Base-by-base conservation (phyloP, 2,113 vertebrate species). In the Cygnus atratus region DNA sequence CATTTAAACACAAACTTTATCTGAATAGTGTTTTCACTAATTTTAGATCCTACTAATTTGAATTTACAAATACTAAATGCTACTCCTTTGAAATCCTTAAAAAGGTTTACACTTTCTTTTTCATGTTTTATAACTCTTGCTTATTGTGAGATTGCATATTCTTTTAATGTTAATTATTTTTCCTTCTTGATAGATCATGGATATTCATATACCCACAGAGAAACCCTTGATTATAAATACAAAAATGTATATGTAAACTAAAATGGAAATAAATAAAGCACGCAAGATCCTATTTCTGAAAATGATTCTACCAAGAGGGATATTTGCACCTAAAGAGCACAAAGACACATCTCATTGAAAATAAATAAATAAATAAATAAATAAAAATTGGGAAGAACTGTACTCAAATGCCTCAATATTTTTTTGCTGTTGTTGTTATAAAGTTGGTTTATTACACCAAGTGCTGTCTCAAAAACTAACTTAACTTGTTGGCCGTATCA, bases 1-100 rank as follows among this genome's bases (percentile, higher is more conserved):
- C 70, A 93, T 85, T 96, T 77, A 93, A 95, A 73, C 43, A 82
- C 57, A 94, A 94, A 96, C 74, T 95, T 93, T 59, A 93, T 89
- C 63, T 90, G 87, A 92, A 92, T 41, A 8, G 28, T 86, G 59
- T 94, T 94, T 90, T 67, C 88, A 84, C 77, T 90, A 90, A 92
- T 95, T 95, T 95, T 87, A 87, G 80, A 90, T 74, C 35, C 29
- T 68, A 81, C 48, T 86, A 76, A 96, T 94, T 87, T 94, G 91
- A 96, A 93, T 96, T 94, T 95, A 74, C 88, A 94, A 93, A 93
- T 94, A 87, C 6, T 63, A 43, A 91, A 67, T 57, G 41, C 62
- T 92, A 54, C 4, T 80, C 50, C 44, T 95, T 90, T 93, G 77
- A 95, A 96, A 90, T 84, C 37, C 33, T 88, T 71, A 46, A 92